phyloP scores from a whole-genome alignment of 2,888 invertebrate genomes.

The Calephelis perditalis region DNA sequence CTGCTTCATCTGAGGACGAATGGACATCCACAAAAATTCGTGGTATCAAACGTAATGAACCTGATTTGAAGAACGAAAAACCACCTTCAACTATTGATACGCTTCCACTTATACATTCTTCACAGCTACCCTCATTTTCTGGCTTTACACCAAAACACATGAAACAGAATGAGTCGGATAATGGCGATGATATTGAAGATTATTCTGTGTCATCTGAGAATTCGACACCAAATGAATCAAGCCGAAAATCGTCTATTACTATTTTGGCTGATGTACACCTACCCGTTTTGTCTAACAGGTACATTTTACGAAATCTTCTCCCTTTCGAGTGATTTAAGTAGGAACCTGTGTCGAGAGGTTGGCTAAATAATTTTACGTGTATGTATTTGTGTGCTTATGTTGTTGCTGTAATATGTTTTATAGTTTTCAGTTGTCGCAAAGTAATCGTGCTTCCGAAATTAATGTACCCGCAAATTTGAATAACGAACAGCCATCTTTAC shows the following conservation, averaged over 20 bases:
- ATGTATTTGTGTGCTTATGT: no score
- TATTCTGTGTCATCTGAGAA: background rate
- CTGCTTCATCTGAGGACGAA: conserved; percentile 1
- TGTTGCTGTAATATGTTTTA: no score
- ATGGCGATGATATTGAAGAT: conserved; percentile 1
- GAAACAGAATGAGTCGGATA: background rate
- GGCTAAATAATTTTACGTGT: no score
- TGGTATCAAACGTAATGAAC: conserved; percentile 1
- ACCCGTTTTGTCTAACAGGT: background rate
- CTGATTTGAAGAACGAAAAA: background rate
- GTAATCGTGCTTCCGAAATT: conserved; percentile 1
- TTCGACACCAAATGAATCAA: background rate
- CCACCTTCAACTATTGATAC: background rate
- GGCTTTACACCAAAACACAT: background rate
- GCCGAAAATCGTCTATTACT: conserved; percentile 1
- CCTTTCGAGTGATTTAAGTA: no score
- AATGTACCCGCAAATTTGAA: background rate
- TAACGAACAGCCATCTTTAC: background rate
- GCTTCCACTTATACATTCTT: conserved; percentile 1
- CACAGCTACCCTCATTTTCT: conserved; percentile 1
- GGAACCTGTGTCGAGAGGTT: no score
- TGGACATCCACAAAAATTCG: background rate
- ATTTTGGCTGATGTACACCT: conserved; percentile 1
- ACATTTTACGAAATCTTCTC: no score
- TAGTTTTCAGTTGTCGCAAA: background rate